These are phyloP conservation scores for Garrulus glandarius DNA, from an alignment of 2,797 vertebrate genomes.

Conservation along the genomic window DNA sequence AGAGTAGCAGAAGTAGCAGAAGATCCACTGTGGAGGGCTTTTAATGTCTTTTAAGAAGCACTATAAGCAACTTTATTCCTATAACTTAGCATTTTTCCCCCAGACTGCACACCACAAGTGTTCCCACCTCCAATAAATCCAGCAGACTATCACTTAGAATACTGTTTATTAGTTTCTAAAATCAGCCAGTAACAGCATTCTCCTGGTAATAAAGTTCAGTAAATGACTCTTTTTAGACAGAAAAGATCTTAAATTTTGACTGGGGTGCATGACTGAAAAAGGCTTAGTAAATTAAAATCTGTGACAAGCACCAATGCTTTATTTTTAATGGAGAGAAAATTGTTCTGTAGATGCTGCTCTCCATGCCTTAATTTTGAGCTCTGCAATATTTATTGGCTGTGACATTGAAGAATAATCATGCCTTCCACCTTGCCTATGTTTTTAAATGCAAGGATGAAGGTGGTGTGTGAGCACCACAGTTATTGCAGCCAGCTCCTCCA, in stretches of 20 bases:
- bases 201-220: constrained; percentile 5
- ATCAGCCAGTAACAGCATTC: not conserved
- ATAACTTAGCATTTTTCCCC: not conserved
- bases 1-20: not conserved
- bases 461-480: not conserved
- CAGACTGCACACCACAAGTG: not conserved
- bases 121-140: not conserved
- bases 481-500: not conserved
- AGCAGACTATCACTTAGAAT: not conserved
- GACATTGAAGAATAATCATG: not conserved
- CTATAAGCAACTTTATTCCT: not conserved
- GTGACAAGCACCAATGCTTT: not conserved
- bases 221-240: constrained; percentile 14
- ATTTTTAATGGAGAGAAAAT: not conserved
- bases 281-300: not conserved
- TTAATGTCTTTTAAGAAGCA: not conserved
- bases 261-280: not conserved
- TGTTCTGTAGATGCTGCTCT: not conserved
- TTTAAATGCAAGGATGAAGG: not conserved
- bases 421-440: not conserved
- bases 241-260: not conserved
- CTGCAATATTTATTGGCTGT: not conserved
- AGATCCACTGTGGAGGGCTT: not conserved
- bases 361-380: not conserved
- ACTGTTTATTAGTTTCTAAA: not conserved